A percentile compares a stretch with the other conserved stretches of the same genome.
phyloP scores from a whole-genome alignment of 1,140 invertebrate genomes.

The Euura saliciscinereae region DNA sequence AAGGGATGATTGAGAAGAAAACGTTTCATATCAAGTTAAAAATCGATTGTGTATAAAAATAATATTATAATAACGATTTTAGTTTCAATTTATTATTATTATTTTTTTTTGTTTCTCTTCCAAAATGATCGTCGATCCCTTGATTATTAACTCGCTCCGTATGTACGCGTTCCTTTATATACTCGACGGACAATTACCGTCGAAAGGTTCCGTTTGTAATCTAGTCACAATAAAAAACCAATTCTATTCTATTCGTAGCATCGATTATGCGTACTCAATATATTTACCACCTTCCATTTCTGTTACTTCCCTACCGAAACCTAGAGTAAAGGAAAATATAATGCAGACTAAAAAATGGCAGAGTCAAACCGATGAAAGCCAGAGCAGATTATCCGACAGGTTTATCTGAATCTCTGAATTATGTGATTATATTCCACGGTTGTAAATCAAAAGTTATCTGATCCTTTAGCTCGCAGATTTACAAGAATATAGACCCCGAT shows the following conservation, averaged over 20 bases:
- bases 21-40: background rate
- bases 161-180: conserved; percentile 52
- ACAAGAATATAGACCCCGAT: too few relatives aligned
- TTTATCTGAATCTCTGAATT: too few relatives aligned
- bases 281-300: background rate
- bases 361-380: too few relatives aligned
- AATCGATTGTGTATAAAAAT: background rate
- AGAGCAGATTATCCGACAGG: too few relatives aligned
- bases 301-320: too few relatives aligned
- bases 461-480: too few relatives aligned
- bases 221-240: conserved; percentile 61
- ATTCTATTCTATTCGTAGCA: conserved; percentile 52
- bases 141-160: conserved; percentile 41
- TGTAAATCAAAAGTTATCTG: too few relatives aligned
- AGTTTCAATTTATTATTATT: background rate
- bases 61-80: background rate
- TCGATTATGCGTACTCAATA: background rate
- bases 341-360: too few relatives aligned
- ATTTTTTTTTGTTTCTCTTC: too few relatives aligned
- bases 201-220: conserved; percentile 58
- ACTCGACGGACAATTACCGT: conserved; percentile 47
- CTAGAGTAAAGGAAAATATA: too few relatives aligned
- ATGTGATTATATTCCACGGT: too few relatives aligned
- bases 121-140: background rate
- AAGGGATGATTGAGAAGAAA: background rate